These are phyloP conservation scores for Villa cingulata DNA, from an alignment of 2,888 invertebrate species.

Conservation along the genomic window DNA sequence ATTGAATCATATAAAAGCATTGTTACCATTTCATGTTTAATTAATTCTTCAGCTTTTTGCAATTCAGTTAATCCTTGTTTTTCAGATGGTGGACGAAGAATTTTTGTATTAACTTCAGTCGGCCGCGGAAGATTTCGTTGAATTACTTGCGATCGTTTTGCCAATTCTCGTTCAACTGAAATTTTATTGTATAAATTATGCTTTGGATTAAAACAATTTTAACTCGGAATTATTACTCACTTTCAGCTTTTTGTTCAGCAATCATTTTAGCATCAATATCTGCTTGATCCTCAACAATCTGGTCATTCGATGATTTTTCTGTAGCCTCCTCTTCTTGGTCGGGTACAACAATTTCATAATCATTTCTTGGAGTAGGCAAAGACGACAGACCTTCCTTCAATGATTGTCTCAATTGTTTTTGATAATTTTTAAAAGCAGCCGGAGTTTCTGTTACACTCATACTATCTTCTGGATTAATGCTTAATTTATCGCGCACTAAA, in stretches of 20 bases:
- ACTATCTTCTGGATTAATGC: conserved; percentile 82
- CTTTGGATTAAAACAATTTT: background rate
- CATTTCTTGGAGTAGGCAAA: conserved; percentile 85
- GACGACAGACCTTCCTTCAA: conserved; percentile 63
- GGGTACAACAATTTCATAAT: conserved; percentile 96
- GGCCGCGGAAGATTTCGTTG: conserved; percentile 77
- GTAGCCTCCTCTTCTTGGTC: conserved; percentile 53
- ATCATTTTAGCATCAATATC: conserved; percentile 61
- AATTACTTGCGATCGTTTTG: conserved; percentile 70
- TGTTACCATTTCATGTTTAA: conserved; percentile 91
- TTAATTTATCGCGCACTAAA: conserved; percentile 81
- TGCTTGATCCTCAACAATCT: conserved; percentile 67
- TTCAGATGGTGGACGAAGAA: conserved; percentile 61
- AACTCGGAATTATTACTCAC: conserved; percentile 31
- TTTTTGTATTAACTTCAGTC: conserved; percentile 67
- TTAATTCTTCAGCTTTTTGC: conserved; percentile 90
- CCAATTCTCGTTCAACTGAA: conserved; percentile 36
- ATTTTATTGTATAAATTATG: background rate
- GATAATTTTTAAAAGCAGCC: conserved; percentile 47
- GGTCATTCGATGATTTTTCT: conserved; percentile 31
- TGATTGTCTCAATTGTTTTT: conserved; percentile 60
- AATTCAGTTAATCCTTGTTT: conserved; percentile 70
- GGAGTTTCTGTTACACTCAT: conserved; percentile 59
- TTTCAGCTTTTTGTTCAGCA: conserved; percentile 54
- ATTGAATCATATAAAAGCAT: conserved; percentile 87